phyloP scores from a whole-genome alignment of 2,797 vertebrate species.

The Onychomys leucogaster region DNA sequence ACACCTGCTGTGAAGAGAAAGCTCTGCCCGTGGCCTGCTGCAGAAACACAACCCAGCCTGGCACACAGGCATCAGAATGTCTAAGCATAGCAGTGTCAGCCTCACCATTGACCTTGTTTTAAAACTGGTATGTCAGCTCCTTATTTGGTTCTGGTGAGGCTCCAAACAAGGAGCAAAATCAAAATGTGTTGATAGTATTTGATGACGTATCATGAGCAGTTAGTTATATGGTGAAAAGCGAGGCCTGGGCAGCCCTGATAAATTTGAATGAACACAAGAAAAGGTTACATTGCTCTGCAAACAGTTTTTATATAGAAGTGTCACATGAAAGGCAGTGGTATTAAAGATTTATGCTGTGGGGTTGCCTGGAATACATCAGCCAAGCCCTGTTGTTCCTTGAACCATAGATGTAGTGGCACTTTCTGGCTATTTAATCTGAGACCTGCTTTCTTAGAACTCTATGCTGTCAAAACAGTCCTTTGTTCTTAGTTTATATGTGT shows the following conservation, averaged over 20 bases:
- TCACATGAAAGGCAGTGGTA: slow-evolving; percentile 85
- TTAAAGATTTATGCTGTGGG: slow-evolving; percentile 79
- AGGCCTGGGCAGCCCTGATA: slow-evolving; percentile 71
- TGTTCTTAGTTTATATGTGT: slow-evolving; percentile 67
- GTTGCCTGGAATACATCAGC: slow-evolving; percentile 87
- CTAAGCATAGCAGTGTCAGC: not conserved
- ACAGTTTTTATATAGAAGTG: slow-evolving; percentile 85
- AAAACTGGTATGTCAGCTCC: slow-evolving; percentile 75
- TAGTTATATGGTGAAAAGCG: slow-evolving; percentile 47
- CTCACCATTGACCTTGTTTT: slow-evolving; percentile 69
- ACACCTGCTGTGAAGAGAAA: not conserved
- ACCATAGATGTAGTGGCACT: slow-evolving; percentile 76
- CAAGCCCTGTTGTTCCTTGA: slow-evolving; percentile 80
- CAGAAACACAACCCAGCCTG: not conserved
- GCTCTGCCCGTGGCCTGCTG: not conserved
- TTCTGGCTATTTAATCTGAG: slow-evolving; percentile 84
- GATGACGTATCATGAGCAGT: slow-evolving; percentile 60
- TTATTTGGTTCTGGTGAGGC: slow-evolving; percentile 85
- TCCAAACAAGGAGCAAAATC: slow-evolving; percentile 83
- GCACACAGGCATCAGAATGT: not conserved
- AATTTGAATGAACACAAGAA: slow-evolving; percentile 78
- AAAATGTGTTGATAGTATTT: slow-evolving; percentile 77
- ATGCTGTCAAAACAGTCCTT: slow-evolving; percentile 65
- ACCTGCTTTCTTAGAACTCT: slow-evolving; percentile 79
- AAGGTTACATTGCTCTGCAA: slow-evolving; percentile 85